Evolutionary conservation across 2,888 invertebrate species (phyloP).

Genomic region (Drosophila subquinaria): DNA sequence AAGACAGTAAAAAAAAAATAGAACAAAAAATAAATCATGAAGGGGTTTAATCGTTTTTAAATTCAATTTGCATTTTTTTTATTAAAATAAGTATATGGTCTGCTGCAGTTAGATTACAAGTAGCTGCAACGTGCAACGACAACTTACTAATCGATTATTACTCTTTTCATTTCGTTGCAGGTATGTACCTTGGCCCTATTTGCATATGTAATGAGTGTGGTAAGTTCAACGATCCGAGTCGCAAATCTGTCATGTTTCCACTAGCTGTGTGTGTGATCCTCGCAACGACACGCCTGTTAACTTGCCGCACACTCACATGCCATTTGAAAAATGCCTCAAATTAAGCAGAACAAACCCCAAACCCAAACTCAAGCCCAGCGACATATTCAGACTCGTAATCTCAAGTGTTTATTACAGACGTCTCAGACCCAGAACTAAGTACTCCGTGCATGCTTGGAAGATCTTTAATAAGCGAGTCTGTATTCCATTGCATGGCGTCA

Average conservation of each 20-base stretch:
- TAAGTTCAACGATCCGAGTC: constrained; percentile 34
- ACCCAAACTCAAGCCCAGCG: constrained; percentile 8
- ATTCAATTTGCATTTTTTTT: no score
- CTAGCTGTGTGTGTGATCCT: constrained; percentile 63
- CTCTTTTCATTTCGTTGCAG: constrained; percentile 50
- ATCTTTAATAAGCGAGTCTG: constrained; percentile 58
- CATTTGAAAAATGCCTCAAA: constrained; percentile 58
- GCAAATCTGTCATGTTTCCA: constrained; percentile 3
- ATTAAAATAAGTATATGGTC: not conserved
- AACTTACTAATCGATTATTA: constrained; percentile 16
- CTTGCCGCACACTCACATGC: constrained; percentile 15
- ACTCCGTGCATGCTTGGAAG: constrained; percentile 34
- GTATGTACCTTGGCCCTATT: constrained; percentile 35
- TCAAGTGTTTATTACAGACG: constrained; percentile 64
- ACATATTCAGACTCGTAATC: constrained; percentile 44
- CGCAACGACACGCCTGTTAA: constrained; percentile 64
- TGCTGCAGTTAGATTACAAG: not conserved
- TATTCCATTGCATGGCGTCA: constrained; percentile 64
- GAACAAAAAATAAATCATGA: no score
- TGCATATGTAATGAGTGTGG: constrained; percentile 9
- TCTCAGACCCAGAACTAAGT: constrained; percentile 15
- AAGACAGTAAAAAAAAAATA: no score
- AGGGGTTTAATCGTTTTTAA: no score
- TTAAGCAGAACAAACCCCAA: constrained; percentile 51
- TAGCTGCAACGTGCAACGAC: not conserved